A percentile compares a stretch with the other conserved stretches of the same genome.
Conservation (phyloP, 2,888 invertebrate species). For the Polyploca ridens region DNA sequence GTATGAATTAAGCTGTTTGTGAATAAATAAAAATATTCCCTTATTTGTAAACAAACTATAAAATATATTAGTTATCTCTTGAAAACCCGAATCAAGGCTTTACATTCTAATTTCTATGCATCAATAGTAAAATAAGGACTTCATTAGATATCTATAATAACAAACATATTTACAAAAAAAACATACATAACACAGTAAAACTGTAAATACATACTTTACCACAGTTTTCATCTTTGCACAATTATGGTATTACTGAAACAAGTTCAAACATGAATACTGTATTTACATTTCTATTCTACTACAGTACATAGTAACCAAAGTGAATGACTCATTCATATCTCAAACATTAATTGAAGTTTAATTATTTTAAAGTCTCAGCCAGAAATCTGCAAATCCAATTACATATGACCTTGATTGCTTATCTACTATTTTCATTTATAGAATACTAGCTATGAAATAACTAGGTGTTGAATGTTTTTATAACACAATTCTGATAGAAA, state of each 20-base stretch:
- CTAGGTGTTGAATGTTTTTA: background rate
- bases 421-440: background rate
- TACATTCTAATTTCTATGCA: background rate
- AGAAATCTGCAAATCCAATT: slow-evolving; percentile 4
- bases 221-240: background rate
- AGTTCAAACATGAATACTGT: background rate
- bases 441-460: background rate
- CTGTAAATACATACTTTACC: background rate
- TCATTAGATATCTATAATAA: background rate
- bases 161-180: too few species aligned
- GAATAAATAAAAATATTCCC: background rate
- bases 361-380: background rate
- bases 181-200: too few species aligned
- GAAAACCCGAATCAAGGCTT: background rate
- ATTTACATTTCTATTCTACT: background rate
- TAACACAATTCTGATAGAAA: background rate
- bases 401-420: background rate
- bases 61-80: too few species aligned
- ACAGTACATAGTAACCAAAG: background rate
- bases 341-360: background rate
- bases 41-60: background rate
- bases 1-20: background rate
- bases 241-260: background rate
- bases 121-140: background rate
- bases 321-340: too few species aligned